Conservation (phyloP, 2,113 vertebrate genomes). For the Erinaceus europaeus region DNA sequence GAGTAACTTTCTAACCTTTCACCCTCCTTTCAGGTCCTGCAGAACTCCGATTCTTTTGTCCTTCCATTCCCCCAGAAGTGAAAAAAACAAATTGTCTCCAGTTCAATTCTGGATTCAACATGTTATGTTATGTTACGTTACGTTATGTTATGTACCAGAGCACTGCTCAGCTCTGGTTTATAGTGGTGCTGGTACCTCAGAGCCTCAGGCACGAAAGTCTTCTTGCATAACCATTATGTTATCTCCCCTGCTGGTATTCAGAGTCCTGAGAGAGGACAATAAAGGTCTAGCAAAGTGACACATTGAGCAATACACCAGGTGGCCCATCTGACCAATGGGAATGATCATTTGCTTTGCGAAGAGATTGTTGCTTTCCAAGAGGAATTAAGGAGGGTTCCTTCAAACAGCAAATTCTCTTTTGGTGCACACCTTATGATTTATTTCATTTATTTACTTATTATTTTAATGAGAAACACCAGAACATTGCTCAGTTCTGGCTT, state of each 20-base stretch:
- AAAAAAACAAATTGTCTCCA: background rate
- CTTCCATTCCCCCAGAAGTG: no score
- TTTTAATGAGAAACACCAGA: no score
- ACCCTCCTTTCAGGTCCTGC: no score
- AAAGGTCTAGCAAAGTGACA: background rate
- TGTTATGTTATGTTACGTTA: background rate
- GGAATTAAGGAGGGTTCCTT: background rate
- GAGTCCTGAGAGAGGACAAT: background rate
- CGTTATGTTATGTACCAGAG: no score
- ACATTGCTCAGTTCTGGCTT: no score
- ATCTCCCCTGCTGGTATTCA: background rate
- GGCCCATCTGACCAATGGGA: background rate
- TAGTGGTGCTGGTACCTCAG: no score
- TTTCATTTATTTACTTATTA: no score
- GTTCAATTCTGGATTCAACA: background rate
- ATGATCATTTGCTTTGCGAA: background rate
- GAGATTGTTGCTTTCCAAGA: background rate
- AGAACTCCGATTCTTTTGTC: no score
- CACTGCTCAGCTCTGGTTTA: no score
- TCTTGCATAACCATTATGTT: no score
- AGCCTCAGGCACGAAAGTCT: no score
- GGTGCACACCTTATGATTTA: background rate
- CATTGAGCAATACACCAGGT: background rate
- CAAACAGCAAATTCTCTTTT: conserved; percentile 4
- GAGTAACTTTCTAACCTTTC: no score